Evolutionary conservation across 37 sponge, comb jelly and placozoan genomes (phyloP).

Genomic region (Ephydatia muelleri): DNA sequence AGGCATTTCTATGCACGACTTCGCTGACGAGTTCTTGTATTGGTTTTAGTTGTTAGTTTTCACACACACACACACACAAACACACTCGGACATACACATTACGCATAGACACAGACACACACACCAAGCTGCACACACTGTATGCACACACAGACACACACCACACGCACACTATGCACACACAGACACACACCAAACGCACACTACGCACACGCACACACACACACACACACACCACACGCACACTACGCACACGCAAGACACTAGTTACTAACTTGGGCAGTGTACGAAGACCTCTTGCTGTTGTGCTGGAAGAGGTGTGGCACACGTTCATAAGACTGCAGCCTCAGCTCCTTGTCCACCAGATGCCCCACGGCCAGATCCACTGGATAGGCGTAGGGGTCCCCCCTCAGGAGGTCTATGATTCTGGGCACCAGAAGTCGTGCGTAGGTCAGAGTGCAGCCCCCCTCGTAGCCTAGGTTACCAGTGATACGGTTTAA

Average conservation of each 20-base stretch:
- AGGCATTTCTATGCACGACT: too few relatives aligned
- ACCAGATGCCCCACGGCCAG: not conserved
- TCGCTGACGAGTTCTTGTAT: too few relatives aligned
- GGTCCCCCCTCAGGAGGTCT: not conserved
- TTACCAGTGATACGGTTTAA: not conserved
- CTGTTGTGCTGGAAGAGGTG: conserved; percentile 43
- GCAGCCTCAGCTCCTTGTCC: not conserved
- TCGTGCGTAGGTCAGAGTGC: not conserved
- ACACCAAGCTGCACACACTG: too few relatives aligned
- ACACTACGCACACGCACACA: not conserved
- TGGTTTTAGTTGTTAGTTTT: too few relatives aligned
- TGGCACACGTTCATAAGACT: conserved; percentile 30
- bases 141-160: too few relatives aligned
- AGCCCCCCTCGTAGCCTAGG: conserved; percentile 5
- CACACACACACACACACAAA: too few relatives aligned
- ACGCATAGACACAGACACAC: too few relatives aligned
- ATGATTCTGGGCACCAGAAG: not conserved
- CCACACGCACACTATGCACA: too few relatives aligned
- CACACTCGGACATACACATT: too few relatives aligned
- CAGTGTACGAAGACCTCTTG: conserved; percentile 3
- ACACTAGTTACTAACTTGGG: not conserved
- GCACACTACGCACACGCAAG: not conserved
- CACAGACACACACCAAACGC: too few relatives aligned
- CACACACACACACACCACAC: not conserved
- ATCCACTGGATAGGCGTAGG: conserved; percentile 8